Evolutionary conservation across 1,140 invertebrate species (phyloP).

Genomic region (Drosophila oshimai): DNA sequence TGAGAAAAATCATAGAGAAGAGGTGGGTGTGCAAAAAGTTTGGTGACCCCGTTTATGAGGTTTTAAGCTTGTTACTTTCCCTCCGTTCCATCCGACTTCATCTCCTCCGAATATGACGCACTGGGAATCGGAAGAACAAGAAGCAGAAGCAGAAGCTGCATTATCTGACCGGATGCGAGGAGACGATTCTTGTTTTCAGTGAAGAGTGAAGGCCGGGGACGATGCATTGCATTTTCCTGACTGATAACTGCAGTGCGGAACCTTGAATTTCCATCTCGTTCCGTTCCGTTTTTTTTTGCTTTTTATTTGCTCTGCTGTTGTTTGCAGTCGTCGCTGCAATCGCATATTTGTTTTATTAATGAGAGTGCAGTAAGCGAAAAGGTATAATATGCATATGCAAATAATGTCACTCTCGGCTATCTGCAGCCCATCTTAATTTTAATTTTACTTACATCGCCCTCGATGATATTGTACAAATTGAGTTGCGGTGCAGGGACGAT

Average conservation of each 20-base stretch:
- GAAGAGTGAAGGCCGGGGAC: not conserved
- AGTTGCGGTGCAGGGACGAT: not conserved
- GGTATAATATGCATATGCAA: not conserved
- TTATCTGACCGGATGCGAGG: constrained; percentile 1
- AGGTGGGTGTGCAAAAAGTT: no score
- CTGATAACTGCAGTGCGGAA: constrained; percentile 5
- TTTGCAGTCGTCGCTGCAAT: not conserved
- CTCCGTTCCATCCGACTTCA: not conserved
- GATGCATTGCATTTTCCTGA: not conserved
- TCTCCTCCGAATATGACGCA: not conserved
- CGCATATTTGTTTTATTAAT: constrained; percentile 37
- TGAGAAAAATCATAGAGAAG: no score
- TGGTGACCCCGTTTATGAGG: no score
- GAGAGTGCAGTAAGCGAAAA: not conserved
- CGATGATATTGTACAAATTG: constrained; percentile 4
- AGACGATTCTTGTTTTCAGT: not conserved
- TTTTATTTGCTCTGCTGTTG: not conserved
- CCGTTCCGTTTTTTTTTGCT: not conserved
- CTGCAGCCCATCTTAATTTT: not conserved
- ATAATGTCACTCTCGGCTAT: constrained; percentile 3
- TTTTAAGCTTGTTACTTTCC: no score
- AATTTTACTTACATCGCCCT: not conserved
- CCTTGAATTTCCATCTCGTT: constrained; percentile 21
- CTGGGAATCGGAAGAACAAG: not conserved
- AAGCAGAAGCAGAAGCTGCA: not conserved